Evolutionary conservation across 30 jellyfish, hydroid and myxozoan species (phyloP), one percentile per base, ranked within the genome.

Genomic region (Aurelia aurita complex sp. Pacific): DNA sequence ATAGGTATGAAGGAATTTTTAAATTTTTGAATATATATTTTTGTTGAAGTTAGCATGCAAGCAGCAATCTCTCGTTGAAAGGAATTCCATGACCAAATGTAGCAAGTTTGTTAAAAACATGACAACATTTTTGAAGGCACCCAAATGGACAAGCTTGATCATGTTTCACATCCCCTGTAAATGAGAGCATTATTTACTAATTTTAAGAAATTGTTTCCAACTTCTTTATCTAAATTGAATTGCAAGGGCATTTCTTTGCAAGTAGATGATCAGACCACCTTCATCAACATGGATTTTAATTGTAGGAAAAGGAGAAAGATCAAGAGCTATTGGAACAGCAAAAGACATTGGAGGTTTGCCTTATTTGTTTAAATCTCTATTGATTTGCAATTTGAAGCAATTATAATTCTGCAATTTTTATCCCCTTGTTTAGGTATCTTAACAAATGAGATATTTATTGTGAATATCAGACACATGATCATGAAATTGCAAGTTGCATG

Each of bases 81-180:
- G 69, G 33, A 61, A 61, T 61, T 61, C 69, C 69, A 61, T 61
- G 69, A 61, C 69, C 69, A 61, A 61, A 61, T 61, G 69, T 23
- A 61, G 69, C 69, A 61, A 61, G 69, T 61, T 23, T 61, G 69
- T 61, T 61, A 16, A 61, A 61, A 61, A 61, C 33, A 16, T 61
- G 33, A 61, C 69, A 61, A 61, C 69, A 61, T 38, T 8, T 23
- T 57, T 61, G 69, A 61, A 61, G 69, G 69, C 69, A 61, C 69
- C 69, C 69, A 61, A 61, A 61, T 61, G 69, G 69, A 61, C 69
- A 61, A 61, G 69, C 33, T 17, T 61, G 69, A 61, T 61, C 69
- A 17, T 61, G 69, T 61, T 61, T 23, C 33, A 61, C 69, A 61
- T 61, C 69, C 10, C 69, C 33, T 61, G 69, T 61, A 61, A 61